Evolutionary conservation across 2,113 vertebrate genomes (phyloP), one percentile per base, ranked within the genome.

Genomic region (Phaetusa simplex): DNA sequence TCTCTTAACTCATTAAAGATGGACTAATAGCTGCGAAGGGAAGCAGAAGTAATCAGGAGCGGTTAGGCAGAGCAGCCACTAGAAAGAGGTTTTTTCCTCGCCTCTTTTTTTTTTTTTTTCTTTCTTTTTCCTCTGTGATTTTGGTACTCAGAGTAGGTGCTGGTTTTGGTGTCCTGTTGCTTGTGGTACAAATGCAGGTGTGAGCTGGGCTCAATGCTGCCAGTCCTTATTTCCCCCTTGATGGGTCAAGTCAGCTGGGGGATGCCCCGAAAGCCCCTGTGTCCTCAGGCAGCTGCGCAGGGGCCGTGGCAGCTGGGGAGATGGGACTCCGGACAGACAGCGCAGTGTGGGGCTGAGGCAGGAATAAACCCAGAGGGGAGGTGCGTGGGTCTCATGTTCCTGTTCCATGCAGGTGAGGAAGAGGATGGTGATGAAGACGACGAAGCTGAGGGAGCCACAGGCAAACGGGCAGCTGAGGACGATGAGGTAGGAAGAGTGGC

Each of bases 401-500:
- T 83, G 3, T 11, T 17, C 77, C 2, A 0, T 72, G 56, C 86
- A 99, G 99, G 99, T 16, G 99, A 99, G 47, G 99, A 99, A 29
- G 99, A 99, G 14, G 99, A 99, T 0, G 99, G 99, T 3, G 99
- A 99, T 2, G 99, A 99, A 1, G 99, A 99, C 0, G 99, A 99
- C 0, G 99, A 99, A 23, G 95, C 98, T 4, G 99, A 99, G 87
- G 98, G 99, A 77, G 98, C 99, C 91, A 98, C 99, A 82, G 98
- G 97, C 95, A 99, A 99, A 95, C 98, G 99, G 97, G 98, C 98
- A 97, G 99, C 99, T 78, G 99, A 99, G 30, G 99, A 99, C 1
- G 99, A 99, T 2, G 99, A 99, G 98, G 98, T 98, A 67, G 69
- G 97, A 78, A 47, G 49, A 61, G 12, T 1, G 43, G 9, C 26